A percentile compares a stretch with the other conserved stretches of the same genome.
phyloP scores from a whole-genome alignment of 1,140 invertebrate genomes.

The Drosophila aff. region DNA sequence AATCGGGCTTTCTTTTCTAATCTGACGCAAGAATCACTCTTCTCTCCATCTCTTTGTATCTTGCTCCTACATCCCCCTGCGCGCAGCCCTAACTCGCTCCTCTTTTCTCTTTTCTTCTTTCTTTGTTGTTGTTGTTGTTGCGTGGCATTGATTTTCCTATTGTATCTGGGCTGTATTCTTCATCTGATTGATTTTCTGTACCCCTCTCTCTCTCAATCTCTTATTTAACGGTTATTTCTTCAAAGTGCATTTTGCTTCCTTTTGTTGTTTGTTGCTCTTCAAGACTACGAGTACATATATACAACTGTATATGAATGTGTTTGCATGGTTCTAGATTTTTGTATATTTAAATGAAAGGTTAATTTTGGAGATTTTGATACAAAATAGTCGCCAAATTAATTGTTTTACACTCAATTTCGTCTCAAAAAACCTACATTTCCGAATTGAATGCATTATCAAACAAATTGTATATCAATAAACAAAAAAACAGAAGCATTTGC shows the following conservation, averaged over 20 bases:
- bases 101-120: not conserved
- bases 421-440: not conserved
- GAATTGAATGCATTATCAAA: slow-evolving; percentile 5
- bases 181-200: slow-evolving; percentile 2
- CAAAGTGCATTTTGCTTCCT: slow-evolving; percentile 22
- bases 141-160: slow-evolving; percentile 9
- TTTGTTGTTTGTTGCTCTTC: slow-evolving; percentile 17
- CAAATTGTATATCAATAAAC: not conserved
- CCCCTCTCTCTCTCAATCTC: not conserved
- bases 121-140: slow-evolving; percentile 2
- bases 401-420: not conserved
- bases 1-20: slow-evolving; percentile 27
- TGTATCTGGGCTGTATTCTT: not conserved
- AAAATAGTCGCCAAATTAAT: slow-evolving; percentile 21
- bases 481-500: not conserved
- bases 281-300: slow-evolving; percentile 33
- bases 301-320: slow-evolving; percentile 36
- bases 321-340: slow-evolving; percentile 8
- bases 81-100: not conserved
- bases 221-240: slow-evolving; percentile 6
- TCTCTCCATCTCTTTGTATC: not conserved
- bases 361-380: slow-evolving; percentile 37
- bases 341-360: slow-evolving; percentile 6
- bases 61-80: not conserved
- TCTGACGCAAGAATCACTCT: slow-evolving; percentile 3